Conservation (phyloP, 2,797 vertebrate species). For the Cygnus olor region DNA sequence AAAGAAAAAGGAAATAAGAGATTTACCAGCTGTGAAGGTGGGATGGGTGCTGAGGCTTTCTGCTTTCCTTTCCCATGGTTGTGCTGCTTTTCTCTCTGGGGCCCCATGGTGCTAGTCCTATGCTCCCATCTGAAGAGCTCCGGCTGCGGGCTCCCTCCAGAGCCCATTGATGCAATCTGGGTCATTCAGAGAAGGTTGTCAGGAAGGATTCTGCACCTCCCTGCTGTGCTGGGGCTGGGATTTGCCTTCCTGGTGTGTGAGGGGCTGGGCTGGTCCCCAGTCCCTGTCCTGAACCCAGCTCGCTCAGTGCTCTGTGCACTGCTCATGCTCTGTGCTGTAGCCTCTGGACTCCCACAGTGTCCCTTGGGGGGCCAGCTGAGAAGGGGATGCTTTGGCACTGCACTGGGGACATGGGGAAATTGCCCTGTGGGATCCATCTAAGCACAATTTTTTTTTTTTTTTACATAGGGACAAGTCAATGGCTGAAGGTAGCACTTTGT, state of each 20-base stretch:
- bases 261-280: background rate
- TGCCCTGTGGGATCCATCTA: rapidly evolving
- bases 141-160: conserved; percentile 2
- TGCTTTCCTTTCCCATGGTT: conserved; percentile 11
- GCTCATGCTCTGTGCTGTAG: background rate
- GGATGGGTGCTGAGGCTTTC: background rate
- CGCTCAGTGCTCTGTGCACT: background rate
- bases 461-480: background rate
- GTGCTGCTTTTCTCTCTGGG: background rate
- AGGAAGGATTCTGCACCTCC: background rate
- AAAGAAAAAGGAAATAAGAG: background rate
- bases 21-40: conserved; percentile 32
- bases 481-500: background rate
- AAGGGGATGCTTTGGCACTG: rapidly evolving
- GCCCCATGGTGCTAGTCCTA: conserved; percentile 15
- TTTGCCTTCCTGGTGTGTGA: background rate
- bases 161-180: background rate
- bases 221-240: background rate
- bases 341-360: background rate
- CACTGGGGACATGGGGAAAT: rapidly evolving
- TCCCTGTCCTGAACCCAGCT: background rate
- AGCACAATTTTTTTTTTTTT: too few species aligned
- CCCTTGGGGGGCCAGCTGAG: background rate
- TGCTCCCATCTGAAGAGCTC: background rate
- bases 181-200: background rate